Evolutionary conservation across 2,113 vertebrate genomes (phyloP), one percentile per base, ranked within the genome.

Genomic region (Corythaeola cristata): DNA sequence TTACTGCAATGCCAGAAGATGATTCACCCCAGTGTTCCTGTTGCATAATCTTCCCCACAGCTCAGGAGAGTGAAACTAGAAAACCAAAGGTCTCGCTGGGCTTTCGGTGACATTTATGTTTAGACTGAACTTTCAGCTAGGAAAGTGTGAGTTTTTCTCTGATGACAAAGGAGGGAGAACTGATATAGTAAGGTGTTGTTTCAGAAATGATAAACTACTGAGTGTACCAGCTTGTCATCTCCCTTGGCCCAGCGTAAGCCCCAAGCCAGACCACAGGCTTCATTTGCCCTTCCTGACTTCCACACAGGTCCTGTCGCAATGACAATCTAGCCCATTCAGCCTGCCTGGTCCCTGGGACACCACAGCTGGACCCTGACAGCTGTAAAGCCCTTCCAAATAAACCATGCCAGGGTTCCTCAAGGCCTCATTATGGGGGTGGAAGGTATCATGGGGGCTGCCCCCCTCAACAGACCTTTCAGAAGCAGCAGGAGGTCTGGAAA

Each of bases 11-110:
- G 95, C 94, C 96, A 96, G 91, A 47, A 30, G 86, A 91, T 97
- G 97, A 97, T 86, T 97, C 97, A 97, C 87, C 67, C 68, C 85
- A 50, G 77, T 85, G 97, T 96, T 97, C 97, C 97, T 96, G 94
- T 97, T 97, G 97, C 97, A 97, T 96, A 97, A 97, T 87, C 95
- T 95, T 95, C 94, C 95, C 94, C 84, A 50, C 76, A 47, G 91
- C 91, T 88, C 91, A 63, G 87, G 84, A 94, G 96, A 95, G 81
- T 26, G 93, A 97, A 97, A 97, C 96, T 83, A 73, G 77, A 97
- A 93, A 93, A 64, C 62, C 94, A 96, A 97, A 97, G 91, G 91
- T 96, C 96, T 97, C 55, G 0, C 87, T 96, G 96, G 93, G 95
- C 78, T 95, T 85, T 93, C 87, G 64, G 93, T 96, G 96, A 96